Percentiles rank a stretch among this genome's conserved stretches.
These are phyloP conservation scores for Alfaro cultratus DNA, from an alignment of 2,797 vertebrate genomes.

Conservation along the genomic window DNA sequence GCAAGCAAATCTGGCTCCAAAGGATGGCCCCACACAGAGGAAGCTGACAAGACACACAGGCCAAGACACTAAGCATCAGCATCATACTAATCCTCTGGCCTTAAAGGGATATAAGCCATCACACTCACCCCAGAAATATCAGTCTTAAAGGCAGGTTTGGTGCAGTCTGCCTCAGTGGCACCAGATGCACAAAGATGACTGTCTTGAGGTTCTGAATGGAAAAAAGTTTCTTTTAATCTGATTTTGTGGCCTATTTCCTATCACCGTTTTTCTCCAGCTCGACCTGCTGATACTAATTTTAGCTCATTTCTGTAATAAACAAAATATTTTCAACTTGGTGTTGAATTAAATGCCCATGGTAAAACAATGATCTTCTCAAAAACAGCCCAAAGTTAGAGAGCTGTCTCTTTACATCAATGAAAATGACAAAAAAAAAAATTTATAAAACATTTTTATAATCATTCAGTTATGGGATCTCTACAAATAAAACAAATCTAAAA, in stretches of 20 bases:
- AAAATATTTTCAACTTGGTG: background rate
- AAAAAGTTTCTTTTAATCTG: background rate
- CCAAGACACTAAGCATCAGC: conserved; percentile 73
- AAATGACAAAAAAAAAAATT: background rate
- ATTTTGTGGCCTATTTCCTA: background rate
- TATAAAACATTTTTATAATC: background rate
- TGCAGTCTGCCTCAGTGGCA: conserved; percentile 20
- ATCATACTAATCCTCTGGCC: conserved; percentile 67
- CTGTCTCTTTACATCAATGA: background rate
- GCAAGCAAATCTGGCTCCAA: conserved; percentile 58
- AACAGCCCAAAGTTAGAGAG: background rate
- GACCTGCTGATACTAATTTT: background rate
- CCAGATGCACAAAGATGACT: conserved; percentile 24
- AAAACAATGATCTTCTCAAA: background rate
- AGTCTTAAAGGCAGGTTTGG: conserved; percentile 52
- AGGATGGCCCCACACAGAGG: conserved; percentile 58
- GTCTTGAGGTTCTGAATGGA: background rate
- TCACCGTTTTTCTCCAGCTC: background rate
- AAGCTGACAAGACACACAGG: conserved; percentile 65
- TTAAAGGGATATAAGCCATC: conserved; percentile 59
- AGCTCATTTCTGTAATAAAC: background rate
- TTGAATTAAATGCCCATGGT: background rate
- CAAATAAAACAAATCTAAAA: background rate
- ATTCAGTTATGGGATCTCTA: background rate
- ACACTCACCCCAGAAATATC: conserved; percentile 61